Base-by-base conservation (phyloP, 2,888 invertebrate species). In the Sussaba pulchella region DNA sequence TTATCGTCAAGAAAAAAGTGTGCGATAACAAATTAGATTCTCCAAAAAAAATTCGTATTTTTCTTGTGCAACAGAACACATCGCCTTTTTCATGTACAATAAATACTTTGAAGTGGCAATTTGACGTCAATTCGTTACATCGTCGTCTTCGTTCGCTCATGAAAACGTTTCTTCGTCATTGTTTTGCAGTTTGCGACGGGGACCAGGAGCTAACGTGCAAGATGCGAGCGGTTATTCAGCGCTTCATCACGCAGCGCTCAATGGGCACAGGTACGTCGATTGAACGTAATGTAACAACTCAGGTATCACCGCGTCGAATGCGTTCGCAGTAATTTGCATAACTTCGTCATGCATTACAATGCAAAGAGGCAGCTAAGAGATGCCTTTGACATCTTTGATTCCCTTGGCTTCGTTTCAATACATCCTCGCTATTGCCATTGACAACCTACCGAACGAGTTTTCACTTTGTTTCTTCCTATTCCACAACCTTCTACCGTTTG, bases 141-240 rank as follows among this genome's bases (percentile, higher is more conserved):
- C 6, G 21, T 9, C 24, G 39, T 41, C 67, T 54, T n/a, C 39
- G 14, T 63, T 43, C 24, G 14, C 67, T 69, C 14, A 63, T 17
- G 17, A 26, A 67, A 67, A 63, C 10, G 9, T 66, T 26, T 36
- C 26, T 21, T 75, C 45, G 19, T 75, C 4, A 21, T 79, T 63
- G 50, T 78, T 87, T 31, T 86, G n/a, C 93, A 98, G 98, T 93
- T 94, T 98, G 91, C 94, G 98, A 82, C 94, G 98, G 90, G 96
- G 97, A 77, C 97, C 98, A 66, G 98, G 98, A 85, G 97, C 98
- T 74, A 99, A 98, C 93, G 97, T 97, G 69, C 97, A 97, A 93
- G 99, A 99, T 92, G 96, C 96, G 88, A 97, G 97, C 91, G 99
- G 98, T 52, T 98, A 98, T 92, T 97, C 98, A 45, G 96, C 98